phyloP scores from a whole-genome alignment of 2,113 vertebrate genomes.

The Okapia johnstoni region DNA sequence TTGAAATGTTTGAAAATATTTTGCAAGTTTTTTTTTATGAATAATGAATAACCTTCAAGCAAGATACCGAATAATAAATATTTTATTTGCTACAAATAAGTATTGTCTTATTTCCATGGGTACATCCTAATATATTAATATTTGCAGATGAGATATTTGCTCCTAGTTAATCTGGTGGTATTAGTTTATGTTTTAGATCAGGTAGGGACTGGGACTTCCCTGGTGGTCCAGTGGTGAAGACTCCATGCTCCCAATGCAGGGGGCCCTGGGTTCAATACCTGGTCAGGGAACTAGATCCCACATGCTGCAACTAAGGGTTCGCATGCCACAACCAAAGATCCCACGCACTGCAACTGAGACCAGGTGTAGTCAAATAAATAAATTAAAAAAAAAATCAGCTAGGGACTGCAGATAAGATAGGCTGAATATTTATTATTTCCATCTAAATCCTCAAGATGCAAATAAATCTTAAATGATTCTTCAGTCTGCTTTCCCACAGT shows the following conservation, averaged over 20 bases:
- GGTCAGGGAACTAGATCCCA: no score
- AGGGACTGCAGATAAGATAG: neutral
- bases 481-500: neutral
- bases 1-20: constrained; percentile 22
- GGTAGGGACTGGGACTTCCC: neutral
- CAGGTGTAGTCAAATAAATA: no score
- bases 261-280: no score
- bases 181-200: neutral
- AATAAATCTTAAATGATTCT: neutral
- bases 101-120: neutral
- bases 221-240: no score
- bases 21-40: neutral
- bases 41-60: neutral
- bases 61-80: neutral
- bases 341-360: rapidly evolving
- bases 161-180: neutral
- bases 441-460: neutral
- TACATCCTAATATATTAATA: neutral
- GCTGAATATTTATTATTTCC: neutral
- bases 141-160: neutral
- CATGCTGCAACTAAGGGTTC: no score
- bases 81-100: neutral
- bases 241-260: no score
- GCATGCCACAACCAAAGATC: no score
- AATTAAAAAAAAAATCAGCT: neutral